These are phyloP conservation scores for Balanococcus diminutus DNA, from an alignment of 2,888 invertebrate genomes.

Conservation along the genomic window DNA sequence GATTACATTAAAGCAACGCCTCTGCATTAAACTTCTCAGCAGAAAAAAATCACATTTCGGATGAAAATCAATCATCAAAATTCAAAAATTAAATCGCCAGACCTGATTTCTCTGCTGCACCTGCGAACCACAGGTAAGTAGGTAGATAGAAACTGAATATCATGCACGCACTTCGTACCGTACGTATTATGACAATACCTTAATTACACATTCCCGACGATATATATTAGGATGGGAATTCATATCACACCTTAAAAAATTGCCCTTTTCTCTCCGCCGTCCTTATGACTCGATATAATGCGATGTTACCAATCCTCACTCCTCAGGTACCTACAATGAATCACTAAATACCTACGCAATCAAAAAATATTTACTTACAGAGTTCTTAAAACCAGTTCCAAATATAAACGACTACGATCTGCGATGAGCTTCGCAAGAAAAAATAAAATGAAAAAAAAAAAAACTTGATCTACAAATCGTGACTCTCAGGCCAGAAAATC, in stretches of 20 bases:
- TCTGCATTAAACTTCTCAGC: no score
- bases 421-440: background rate
- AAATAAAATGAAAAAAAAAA: background rate
- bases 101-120: background rate
- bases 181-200: background rate
- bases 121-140: background rate
- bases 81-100: no score
- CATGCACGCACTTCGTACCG: background rate
- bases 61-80: no score
- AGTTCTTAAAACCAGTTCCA: background rate
- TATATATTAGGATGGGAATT: background rate
- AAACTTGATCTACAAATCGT: constrained; percentile 2
- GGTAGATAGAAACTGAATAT: background rate
- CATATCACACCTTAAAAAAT: background rate
- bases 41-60: no score
- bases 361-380: background rate
- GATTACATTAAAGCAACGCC: no score
- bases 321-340: no score
- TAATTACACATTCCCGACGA: background rate
- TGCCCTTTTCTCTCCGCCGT: background rate
- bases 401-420: background rate
- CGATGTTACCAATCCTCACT: background rate
- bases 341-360: constrained; percentile 7
- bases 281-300: background rate
- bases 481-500: background rate